phyloP scores from a whole-genome alignment of 2,113 vertebrate genomes.

The Cryptomyrus ogoouensis region DNA sequence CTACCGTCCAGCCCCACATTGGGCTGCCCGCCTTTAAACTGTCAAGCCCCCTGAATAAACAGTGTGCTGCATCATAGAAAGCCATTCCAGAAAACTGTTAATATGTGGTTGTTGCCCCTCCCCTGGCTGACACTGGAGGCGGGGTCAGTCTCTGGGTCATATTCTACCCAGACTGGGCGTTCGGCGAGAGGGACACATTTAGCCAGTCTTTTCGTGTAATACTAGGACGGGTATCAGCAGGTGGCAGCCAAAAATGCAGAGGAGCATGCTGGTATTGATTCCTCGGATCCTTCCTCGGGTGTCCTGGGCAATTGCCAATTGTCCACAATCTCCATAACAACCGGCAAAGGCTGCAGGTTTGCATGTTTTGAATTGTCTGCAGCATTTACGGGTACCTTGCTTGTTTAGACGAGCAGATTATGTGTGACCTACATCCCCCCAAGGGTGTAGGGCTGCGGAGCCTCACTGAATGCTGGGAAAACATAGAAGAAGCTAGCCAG shows the following conservation, averaged over 20 bases:
- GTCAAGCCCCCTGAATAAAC: not conserved
- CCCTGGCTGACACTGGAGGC: not conserved
- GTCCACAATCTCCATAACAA: conserved; percentile 6
- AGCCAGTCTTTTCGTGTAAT: not conserved
- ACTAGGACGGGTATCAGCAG: not conserved
- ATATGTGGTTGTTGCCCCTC: not conserved
- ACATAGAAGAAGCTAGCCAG: not conserved
- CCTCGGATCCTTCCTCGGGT: not conserved
- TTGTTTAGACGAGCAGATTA: not conserved
- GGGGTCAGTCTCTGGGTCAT: not conserved
- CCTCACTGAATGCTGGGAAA: not conserved
- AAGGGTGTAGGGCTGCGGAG: not conserved
- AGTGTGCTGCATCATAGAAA: not conserved
- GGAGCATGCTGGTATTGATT: not conserved
- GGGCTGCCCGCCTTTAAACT: not conserved
- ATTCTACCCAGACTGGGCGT: not conserved
- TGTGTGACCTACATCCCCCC: not conserved
- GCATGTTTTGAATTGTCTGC: not conserved
- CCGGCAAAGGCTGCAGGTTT: not conserved
- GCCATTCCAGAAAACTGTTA: not conserved
- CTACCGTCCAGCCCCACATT: not conserved
- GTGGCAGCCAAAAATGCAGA: not conserved
- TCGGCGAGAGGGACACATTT: not conserved
- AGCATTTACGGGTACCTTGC: not conserved
- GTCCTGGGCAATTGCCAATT: not conserved